Evolutionary conservation across 2,888 invertebrate genomes (phyloP).

Genomic region (Acanthosepion pharaonis): DNA sequence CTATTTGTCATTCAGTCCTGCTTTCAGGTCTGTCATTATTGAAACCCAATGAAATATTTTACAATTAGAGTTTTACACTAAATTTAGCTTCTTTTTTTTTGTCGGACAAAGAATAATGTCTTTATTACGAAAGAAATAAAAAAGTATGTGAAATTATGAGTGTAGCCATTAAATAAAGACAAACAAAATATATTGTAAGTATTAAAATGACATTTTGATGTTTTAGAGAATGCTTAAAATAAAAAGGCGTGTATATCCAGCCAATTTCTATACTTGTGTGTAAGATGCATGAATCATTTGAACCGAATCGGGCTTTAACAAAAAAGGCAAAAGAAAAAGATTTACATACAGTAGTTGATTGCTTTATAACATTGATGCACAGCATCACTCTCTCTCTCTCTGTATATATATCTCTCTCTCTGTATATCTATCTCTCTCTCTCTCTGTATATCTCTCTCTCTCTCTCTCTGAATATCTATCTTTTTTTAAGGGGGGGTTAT

Average conservation of each 20-base stretch:
- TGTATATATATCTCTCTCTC: too few species aligned
- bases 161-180: background rate
- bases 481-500: too few species aligned
- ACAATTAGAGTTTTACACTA: background rate
- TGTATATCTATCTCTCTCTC: too few species aligned
- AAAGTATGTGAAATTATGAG: background rate
- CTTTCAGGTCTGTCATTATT: constrained; percentile 15
- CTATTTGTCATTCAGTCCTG: background rate
- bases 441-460: too few species aligned
- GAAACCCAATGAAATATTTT: background rate
- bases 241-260: background rate
- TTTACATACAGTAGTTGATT: background rate
- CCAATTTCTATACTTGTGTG: background rate
- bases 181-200: background rate
- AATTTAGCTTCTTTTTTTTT: background rate
- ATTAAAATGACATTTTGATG: background rate
- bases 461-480: too few species aligned
- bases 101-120: background rate
- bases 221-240: background rate
- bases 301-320: background rate
- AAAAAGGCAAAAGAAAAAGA: background rate
- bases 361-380: background rate
- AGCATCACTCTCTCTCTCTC: too few species aligned
- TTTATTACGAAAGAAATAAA: background rate
- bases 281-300: background rate